Percentiles rank a stretch among this genome's conserved stretches.
Evolutionary conservation across 2,113 vertebrate genomes (phyloP).

Genomic region (Penelope pileata): DNA sequence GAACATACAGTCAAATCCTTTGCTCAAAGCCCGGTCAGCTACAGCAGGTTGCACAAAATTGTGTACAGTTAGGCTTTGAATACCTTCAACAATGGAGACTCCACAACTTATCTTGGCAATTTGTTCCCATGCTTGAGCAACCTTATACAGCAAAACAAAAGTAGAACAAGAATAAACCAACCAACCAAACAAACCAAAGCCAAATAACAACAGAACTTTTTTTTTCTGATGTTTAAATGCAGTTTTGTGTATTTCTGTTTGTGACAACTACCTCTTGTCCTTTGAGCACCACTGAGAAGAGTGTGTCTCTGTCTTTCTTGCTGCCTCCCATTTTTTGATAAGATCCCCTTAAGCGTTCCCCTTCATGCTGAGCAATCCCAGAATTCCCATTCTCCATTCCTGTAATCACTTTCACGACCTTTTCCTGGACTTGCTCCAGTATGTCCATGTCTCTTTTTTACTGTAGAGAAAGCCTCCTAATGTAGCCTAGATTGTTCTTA

Average conservation of each 20-base stretch:
- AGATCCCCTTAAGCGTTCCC: not conserved
- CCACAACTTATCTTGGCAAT: not conserved
- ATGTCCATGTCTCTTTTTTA: not conserved
- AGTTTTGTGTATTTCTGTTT: not conserved
- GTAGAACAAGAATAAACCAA: not conserved
- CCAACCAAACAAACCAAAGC: not conserved
- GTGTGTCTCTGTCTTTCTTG: not conserved
- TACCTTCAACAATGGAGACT: not conserved
- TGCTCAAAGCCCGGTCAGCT: not conserved
- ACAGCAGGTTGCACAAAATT: not conserved
- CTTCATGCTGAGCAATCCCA: not conserved
- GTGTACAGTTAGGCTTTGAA: not conserved
- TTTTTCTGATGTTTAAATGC: not conserved
- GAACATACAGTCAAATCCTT: not conserved
- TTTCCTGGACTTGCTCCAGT: not conserved
- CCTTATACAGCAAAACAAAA: not conserved
- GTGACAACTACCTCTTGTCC: not conserved
- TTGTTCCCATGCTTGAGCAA: not conserved
- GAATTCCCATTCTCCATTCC: not conserved
- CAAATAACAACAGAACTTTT: not conserved
- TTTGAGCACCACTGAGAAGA: too few relatives aligned
- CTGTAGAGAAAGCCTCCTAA: not conserved
- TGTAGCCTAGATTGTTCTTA: not conserved
- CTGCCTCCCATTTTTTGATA: not conserved
- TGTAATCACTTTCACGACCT: not conserved